Evolutionary conservation across 2,113 vertebrate species (phyloP), one percentile per base, ranked within the genome.

Genomic region (Ammodytes marinus): DNA sequence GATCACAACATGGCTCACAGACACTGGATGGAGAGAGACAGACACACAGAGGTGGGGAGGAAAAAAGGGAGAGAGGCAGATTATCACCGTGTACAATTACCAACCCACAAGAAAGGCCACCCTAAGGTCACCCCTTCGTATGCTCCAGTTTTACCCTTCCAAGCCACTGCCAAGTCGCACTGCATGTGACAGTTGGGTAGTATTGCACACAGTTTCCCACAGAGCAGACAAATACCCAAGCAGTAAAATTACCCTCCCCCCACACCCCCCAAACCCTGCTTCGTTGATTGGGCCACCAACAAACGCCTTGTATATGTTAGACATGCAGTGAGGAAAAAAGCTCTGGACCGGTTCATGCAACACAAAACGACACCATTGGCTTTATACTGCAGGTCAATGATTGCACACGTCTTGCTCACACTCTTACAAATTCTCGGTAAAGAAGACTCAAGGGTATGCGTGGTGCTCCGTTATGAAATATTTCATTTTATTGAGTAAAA

Each of bases 1-100:
- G 95, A 95, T 96, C 96, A 95, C 98, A 99, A 96, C 94, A 95
- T 90, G 97, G 98, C 96, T 97, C 96, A 96, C 98, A 99, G 64
- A 91, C 86, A 85, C 89, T 93, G 96, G 96, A 97, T 94, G 95
- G 95, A 96, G 94, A 96, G 94, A 88, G 93, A 96, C 74, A 91
- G 67, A 96, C 39, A 92, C 69, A 96, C 54, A 80, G 66, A 82
- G 74, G 69, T 69, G 80, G 89, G 78, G 79, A 91, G 1, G 27
- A 27, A 40, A 50, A 10, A 82, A 82, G 63, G 42, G 73, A 90
- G 73, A 73, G 66, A 90, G 53, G 67, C 60, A 61, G 77, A 82
- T 91, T 86, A 91, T 82, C 74, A 85, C 69, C 65, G 52, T 83
- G 79, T 70, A 85, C 76, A 40, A 59, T 63, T 73, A 68, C 69